phyloP scores from a whole-genome alignment of 2,888 invertebrate genomes.

The Diarsia rubi region DNA sequence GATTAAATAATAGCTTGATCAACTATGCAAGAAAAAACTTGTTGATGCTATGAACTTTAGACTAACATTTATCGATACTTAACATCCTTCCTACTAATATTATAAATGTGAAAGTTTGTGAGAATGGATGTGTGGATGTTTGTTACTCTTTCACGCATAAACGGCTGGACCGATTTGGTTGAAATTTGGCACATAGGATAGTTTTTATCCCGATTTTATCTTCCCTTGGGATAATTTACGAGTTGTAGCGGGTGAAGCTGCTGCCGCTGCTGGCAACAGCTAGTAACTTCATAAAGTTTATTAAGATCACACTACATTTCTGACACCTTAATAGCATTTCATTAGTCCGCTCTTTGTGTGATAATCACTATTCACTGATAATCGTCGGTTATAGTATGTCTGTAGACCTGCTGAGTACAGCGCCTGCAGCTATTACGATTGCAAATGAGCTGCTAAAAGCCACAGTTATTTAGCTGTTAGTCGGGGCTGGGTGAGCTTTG shows the following conservation, averaged over 20 bases:
- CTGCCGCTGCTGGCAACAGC: no score
- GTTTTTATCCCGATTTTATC: no score
- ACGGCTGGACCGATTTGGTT: no score
- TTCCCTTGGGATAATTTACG: no score
- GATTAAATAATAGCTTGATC: no score
- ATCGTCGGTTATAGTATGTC: conserved; percentile 16
- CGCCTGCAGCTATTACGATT: conserved; percentile 56
- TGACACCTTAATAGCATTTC: conserved; percentile 49
- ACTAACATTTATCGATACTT: conserved; percentile 4
- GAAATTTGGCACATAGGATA: no score
- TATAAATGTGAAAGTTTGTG: no score
- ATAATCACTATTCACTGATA: conserved; percentile 39
- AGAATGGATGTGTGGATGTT: no score
- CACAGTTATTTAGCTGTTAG: conserved; percentile 20
- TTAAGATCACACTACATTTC: conserved; percentile 22
- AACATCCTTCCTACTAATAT: no score
- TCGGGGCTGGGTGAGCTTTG: conserved; percentile 1
- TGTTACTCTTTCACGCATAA: no score
- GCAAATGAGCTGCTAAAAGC: conserved; percentile 55
- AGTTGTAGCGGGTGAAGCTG: no score
- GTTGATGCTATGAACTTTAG: conserved; percentile 3
- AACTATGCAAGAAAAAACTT: no score
- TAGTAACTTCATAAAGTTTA: neutral
- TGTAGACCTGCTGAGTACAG: conserved; percentile 12
- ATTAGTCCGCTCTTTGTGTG: conserved; percentile 54